Percentiles rank a stretch among this genome's conserved stretches.
Evolutionary conservation across 2,113 vertebrate genomes (phyloP).

Genomic region (Epinephelus cyanopodus): DNA sequence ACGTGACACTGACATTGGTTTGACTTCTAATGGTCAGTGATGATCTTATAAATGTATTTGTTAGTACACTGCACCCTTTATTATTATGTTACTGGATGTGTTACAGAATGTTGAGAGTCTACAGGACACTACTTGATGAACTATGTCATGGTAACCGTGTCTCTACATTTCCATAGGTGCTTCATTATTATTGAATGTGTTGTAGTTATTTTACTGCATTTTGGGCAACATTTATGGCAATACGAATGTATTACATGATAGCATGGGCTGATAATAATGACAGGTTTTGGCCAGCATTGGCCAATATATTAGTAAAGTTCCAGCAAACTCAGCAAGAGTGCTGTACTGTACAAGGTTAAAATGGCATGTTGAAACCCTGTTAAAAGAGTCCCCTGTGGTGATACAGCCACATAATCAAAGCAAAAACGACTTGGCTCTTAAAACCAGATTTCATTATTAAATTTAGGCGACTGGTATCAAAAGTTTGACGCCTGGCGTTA

Average conservation of each 20-base stretch:
- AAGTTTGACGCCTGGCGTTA: no score
- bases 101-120: neutral
- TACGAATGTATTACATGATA: neutral
- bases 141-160: neutral
- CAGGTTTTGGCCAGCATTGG: neutral
- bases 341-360: neutral
- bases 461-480: no score
- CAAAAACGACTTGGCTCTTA: no score
- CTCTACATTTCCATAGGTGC: neutral
- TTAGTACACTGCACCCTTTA: slow-evolving; percentile 15
- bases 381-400: no score
- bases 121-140: neutral
- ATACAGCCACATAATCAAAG: no score
- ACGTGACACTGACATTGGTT: slow-evolving; percentile 47
- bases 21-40: slow-evolving; percentile 39
- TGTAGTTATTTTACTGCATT: neutral
- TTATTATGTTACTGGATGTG: neutral
- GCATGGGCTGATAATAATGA: neutral
- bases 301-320: neutral
- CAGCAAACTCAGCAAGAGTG: neutral
- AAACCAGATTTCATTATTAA: no score
- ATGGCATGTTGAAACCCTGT: neutral
- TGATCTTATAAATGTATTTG: slow-evolving; percentile 36
- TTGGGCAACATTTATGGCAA: neutral
- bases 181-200: neutral